Evolutionary conservation across 2,888 invertebrate genomes (phyloP), one percentile per base, ranked within the genome.

Genomic region (Amiota mariae): DNA sequence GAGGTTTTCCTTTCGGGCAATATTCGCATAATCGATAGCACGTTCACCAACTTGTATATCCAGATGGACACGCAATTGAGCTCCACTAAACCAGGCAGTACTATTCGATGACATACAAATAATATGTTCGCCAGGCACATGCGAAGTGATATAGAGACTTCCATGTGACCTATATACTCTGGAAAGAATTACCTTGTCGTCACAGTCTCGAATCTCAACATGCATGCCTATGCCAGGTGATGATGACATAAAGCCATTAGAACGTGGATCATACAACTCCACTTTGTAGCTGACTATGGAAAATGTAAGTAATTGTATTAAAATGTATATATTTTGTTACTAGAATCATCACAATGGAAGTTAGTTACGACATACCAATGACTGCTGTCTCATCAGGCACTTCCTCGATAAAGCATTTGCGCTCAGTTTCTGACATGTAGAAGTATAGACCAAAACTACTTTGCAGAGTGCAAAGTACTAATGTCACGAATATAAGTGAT

Each of bases 321-420:
- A 36, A 24, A n/a, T n/a, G 1, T 24, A 24, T 24, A 3, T 24
- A 24, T 6, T 36, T 36, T 36, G 0, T 36, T 36, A 36, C 36
- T 36, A 36, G 36, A 36, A 36, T 36, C 6, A 36, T 36, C 36
- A 36, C 2, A 6, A 36, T 2, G 54, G 24, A 2, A 24, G 24
- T 2, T 24, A 24, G 3, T 12, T 15, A 9, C 59, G 3, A 15
- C 88, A 91, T 92, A 98, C 98, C 97, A 88, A 98, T 94, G 83
- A 99, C 99, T 88, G 98, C 97, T 0, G 99, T 99, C 91, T 99
- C 98, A 91, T 99, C 99, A 48, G 99, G 99, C 86, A 99, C 97
- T 93, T 99, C 99, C 92, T 99, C 99, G 85, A 99, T 99, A 88
- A 99, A 99, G 92, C 99, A 99, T 94, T 99, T 99, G 90, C 97